phyloP scores from a whole-genome alignment of 2,888 invertebrate species.

The Hydropsyche betteni region DNA sequence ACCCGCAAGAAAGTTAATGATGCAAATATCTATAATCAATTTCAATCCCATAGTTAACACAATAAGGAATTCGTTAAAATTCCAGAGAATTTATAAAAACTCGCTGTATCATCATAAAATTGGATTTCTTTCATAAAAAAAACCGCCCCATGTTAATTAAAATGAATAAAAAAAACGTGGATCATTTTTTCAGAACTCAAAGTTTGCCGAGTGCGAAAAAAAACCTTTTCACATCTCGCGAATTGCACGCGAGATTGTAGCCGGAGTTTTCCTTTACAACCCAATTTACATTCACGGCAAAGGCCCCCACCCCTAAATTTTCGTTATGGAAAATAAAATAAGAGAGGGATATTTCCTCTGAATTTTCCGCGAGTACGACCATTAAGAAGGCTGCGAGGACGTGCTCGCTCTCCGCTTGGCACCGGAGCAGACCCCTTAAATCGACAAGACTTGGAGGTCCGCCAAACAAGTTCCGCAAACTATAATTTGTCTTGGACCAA shows the following conservation, averaged over 20 bases:
- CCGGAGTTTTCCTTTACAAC: neutral
- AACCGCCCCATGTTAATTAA: too few relatives aligned
- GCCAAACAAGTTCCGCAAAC: slow-evolving; percentile 30
- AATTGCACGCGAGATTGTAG: neutral
- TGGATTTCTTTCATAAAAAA: too few relatives aligned
- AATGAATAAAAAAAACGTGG: too few relatives aligned
- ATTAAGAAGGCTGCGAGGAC: slow-evolving; percentile 35
- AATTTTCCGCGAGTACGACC: slow-evolving; percentile 32
- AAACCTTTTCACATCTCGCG: too few relatives aligned
- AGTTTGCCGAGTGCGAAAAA: too few relatives aligned
- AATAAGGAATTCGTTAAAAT: too few relatives aligned
- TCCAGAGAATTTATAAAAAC: too few relatives aligned
- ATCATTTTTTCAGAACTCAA: too few relatives aligned
- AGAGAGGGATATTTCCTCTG: slow-evolving; percentile 15
- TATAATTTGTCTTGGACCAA: slow-evolving; percentile 12
- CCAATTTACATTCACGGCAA: slow-evolving; percentile 10
- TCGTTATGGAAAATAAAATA: slow-evolving; percentile 15
- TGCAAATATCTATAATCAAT: too few relatives aligned
- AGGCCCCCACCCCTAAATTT: slow-evolving; percentile 10
- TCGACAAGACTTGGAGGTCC: slow-evolving; percentile 28
- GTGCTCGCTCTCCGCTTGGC: slow-evolving; percentile 24
- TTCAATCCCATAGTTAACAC: too few relatives aligned
- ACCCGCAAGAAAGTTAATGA: too few relatives aligned
- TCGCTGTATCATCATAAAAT: too few relatives aligned
- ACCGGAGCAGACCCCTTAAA: slow-evolving; percentile 33